Evolutionary conservation across 2,888 invertebrate species (phyloP).

Genomic region (Scotopteryx bipunctaria): DNA sequence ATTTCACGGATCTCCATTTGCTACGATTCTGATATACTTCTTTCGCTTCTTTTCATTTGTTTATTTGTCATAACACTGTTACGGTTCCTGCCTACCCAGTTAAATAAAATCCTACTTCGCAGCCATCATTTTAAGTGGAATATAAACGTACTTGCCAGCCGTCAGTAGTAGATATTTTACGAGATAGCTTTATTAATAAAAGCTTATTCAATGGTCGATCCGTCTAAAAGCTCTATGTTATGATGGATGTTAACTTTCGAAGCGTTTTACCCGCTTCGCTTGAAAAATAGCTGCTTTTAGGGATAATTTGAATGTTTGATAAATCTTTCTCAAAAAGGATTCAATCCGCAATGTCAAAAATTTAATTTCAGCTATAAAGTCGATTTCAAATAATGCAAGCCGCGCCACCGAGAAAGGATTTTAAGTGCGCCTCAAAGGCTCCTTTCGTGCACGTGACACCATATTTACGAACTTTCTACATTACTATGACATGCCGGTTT

Average conservation of each 20-base stretch:
- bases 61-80: too few species aligned
- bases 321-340: background rate
- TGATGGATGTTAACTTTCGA: slow-evolving; percentile 19
- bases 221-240: slow-evolving; percentile 13
- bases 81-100: too few species aligned
- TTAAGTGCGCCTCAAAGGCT: too few species aligned
- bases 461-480: too few species aligned
- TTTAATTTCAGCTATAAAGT: background rate
- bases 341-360: background rate
- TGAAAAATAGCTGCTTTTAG: slow-evolving; percentile 26
- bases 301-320: slow-evolving; percentile 5
- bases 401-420: too few species aligned
- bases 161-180: background rate
- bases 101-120: too few species aligned
- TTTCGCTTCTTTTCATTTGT: too few species aligned
- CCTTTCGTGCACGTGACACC: too few species aligned
- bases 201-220: slow-evolving; percentile 7
- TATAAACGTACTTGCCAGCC: background rate
- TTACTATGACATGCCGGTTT: too few species aligned
- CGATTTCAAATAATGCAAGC: too few species aligned
- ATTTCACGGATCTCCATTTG: too few species aligned
- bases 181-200: background rate
- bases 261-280: slow-evolving; percentile 14
- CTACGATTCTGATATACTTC: too few species aligned
- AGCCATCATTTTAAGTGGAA: background rate